Base-by-base conservation (phyloP, 1,140 invertebrate genomes). In the Brachionus rotundiformis region DNA sequence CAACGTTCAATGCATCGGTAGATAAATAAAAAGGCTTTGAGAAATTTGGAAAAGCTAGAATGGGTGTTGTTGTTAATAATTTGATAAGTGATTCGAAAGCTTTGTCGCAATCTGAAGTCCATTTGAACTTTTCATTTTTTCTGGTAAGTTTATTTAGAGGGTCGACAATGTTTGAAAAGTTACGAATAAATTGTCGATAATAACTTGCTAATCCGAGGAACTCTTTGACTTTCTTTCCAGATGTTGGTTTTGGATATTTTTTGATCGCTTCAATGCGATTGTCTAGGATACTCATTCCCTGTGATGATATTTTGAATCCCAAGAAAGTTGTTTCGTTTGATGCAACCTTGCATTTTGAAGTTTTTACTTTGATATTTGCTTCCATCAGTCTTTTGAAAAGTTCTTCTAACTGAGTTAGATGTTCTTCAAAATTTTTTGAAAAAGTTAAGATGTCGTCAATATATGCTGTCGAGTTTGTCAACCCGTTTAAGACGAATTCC, bases 351-450 rank as follows among this genome's bases (percentile, higher is more conserved):
- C 68, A 73, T 73, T 73, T 73, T 25, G 33, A 25, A 11, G 68
- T 39, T 47, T 39, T 41, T 25, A 73, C 33, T 73, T 73, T 73
- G 23, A 73, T 41, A 47, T 73, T 73, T 47, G 33, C 33, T 47
- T 83, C 76, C 23, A 75, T 76, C 6, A 90, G 82, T 44, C 84
- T 83, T 27, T 85, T 63, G 5, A 89, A 84, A 4, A 90, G 84
- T 49, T 83, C 76, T 23, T 79, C 29, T 0, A 90, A 41, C 27
- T 87, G 79, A n/a, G 75, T 31, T 0, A 90, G 59, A 81, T 63
- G 65, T 29, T 82, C 31, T 11, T 76, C 41, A 6, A 76, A 65
- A 77, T 63, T 79, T 36, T n/a, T 25, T 11, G 82, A 61, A 19
- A 25, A 61, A 5, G 61, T 39, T 19, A 80, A 13, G 11, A 76